These are phyloP conservation scores for Rhagoletis pomonella DNA, from an alignment of 1,140 invertebrate species.

Conservation along the genomic window DNA sequence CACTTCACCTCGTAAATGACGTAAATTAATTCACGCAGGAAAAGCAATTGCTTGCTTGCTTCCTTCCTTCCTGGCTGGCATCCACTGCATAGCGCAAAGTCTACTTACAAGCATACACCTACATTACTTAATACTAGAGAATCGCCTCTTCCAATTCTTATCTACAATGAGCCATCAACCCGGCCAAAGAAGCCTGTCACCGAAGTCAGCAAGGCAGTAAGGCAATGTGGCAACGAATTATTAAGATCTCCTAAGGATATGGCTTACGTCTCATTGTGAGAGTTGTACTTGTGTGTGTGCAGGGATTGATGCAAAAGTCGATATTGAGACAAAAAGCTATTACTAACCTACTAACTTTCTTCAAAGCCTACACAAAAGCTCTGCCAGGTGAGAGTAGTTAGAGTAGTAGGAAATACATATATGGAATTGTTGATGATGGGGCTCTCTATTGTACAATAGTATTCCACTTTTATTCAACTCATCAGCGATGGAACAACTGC, in stretches of 20 bases:
- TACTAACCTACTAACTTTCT: conserved; percentile 47
- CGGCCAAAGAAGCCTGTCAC: conserved; percentile 2
- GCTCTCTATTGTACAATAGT: not conserved
- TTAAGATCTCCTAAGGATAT: conserved; percentile 2
- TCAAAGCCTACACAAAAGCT: not conserved
- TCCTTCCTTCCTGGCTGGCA: not conserved
- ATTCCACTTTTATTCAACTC: conserved; percentile 11
- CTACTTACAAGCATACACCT: not conserved
- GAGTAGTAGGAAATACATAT: not conserved
- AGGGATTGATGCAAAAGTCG: not conserved
- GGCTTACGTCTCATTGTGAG: not conserved
- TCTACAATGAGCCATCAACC: conserved; percentile 28
- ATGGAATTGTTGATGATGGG: not conserved
- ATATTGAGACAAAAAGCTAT: conserved; percentile 27
- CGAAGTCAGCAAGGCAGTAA: conserved; percentile 17
- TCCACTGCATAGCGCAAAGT: not conserved
- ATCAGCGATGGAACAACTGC: not conserved
- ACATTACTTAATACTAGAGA: not conserved
- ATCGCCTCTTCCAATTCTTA: conserved; percentile 32
- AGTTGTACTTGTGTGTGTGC: not conserved
- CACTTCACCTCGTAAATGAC: not conserved
- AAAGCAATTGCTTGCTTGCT: not conserved
- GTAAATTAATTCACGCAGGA: not conserved
- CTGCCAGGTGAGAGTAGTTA: not conserved
- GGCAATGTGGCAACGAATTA: not conserved